Conservation (phyloP, 2,113 vertebrate genomes). For the Parotia lawesii region DNA sequence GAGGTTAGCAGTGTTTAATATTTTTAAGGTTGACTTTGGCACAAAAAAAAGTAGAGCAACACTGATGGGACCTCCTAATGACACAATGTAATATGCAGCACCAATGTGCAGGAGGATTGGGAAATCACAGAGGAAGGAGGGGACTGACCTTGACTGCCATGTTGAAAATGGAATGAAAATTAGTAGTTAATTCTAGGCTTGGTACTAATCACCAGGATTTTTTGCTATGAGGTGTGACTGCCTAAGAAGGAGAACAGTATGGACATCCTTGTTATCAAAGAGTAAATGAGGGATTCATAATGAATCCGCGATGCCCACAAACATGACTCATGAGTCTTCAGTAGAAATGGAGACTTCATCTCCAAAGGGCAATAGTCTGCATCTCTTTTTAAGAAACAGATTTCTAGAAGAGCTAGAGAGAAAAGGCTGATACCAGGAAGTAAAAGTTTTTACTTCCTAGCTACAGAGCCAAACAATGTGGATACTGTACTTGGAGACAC, state of each 20-base stretch:
- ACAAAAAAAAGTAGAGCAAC: background rate
- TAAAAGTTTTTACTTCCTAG: background rate
- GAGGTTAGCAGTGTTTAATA: conserved; percentile 31
- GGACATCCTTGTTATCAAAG: background rate
- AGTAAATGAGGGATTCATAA: background rate
- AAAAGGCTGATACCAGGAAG: background rate
- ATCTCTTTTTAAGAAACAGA: background rate
- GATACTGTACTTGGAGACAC: background rate
- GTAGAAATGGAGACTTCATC: background rate
- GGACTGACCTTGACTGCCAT: background rate
- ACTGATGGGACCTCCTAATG: background rate
- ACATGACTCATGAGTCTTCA: background rate
- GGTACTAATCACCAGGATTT: background rate
- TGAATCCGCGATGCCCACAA: background rate
- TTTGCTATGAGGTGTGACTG: background rate
- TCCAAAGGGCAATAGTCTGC: background rate
- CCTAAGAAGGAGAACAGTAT: background rate
- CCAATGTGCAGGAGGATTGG: rapidly evolving
- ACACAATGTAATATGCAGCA: background rate
- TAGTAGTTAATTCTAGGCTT: background rate
- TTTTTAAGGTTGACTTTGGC: conserved; percentile 3
- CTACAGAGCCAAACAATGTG: rapidly evolving
- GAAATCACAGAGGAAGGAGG: background rate
- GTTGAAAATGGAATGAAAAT: background rate
- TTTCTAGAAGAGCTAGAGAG: background rate